Evolutionary conservation across 1,140 invertebrate genomes (phyloP), one percentile per base, ranked within the genome.

Genomic region (Drosophila mayri): DNA sequence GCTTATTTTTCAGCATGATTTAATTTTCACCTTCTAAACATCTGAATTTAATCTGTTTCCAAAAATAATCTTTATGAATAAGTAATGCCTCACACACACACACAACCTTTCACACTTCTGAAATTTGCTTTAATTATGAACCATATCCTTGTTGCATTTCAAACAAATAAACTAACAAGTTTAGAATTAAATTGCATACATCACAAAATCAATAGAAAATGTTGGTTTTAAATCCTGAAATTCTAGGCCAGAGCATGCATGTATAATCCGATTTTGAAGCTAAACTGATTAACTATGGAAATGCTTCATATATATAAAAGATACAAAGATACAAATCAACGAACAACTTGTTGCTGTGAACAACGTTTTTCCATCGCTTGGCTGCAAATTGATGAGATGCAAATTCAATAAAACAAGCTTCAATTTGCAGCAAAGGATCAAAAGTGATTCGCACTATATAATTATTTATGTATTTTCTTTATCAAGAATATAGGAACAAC

Each of bases 381-480:
- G 18, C 18, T 79, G 54, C 37, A 79, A 54, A 57, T 54, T 47
- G 46, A 55, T 52, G 59, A 63, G 55, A 54, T 86, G 61, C 68
- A 81, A 86, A 86, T 86, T 70, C 73, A 86, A 85, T 86, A 85
- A 85, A 86, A 74, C 78, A 76, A 61, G 41, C 67, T 60, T 70
- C 78, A 63, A 77, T 86, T 78, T 50, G 50, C 43, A 35, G 41
- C 49, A 18, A 20, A 37, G 22, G n/a, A 30, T 12, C 38, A 47
- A 43, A 37, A 65, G 20, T 54, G 52, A 54, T 37, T 38, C 32
- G 32, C 50, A 32, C 18, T 38, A 25, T 22, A 30, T 30, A 25
- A 25, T 37, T 22, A 35, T 20, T 7, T 18, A 20, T 32, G 2
- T 32, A 10, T 32, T 22, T 22, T 22, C 22, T 22, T 22, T 22